Base-by-base conservation (phyloP, 2,797 vertebrate species). In the Danio albolineatus region DNA sequence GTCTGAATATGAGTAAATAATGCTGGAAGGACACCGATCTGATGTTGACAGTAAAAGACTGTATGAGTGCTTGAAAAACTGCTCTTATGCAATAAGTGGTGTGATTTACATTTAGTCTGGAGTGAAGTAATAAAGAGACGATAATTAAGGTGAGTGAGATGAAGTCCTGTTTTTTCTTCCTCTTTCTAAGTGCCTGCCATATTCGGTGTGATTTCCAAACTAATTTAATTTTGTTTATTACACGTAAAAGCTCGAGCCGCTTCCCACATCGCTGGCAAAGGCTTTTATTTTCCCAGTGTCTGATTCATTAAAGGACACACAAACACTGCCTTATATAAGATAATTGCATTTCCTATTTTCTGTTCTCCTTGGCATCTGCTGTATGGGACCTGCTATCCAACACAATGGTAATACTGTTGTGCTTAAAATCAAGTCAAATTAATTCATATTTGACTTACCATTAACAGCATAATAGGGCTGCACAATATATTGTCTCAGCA, bases 161-260 rank as follows among this genome's bases (percentile, higher is more conserved):
- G 65, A 78, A 51, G 36, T 43, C 10, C 57, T 53, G 43, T 3
- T 28, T 43, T 78, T 82, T 49, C 44, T 48, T 66, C 51, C 41
- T 66, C 78, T 66, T 13, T 12, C 12, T 66, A 74, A 78, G 79
- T 53, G 44, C 13, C 21, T 5, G 10, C 5, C n/a, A 16, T 75
- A 43, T 80, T 65, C 60, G 6, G 13, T 8, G 49, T 53, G 62
- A 57, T 81, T 59, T 76, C 60, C 28, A 46, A 80, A 59, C 62
- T 80, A 71, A 85, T 82, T 82, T 54, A 39, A 77, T 82, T 82
- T 77, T 71, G 39, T 76, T 85, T 74, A 83, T 81, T 78, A 66
- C 51, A 16, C 44, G 75, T 80, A 78, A 80, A 78, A 71, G 81
- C 78, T 57, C 61, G 39, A 14, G 46, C 61, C 61, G 49, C 62